Evolutionary conservation across 2,797 vertebrate species (phyloP).

Genomic region (Mallotus villosus): DNA sequence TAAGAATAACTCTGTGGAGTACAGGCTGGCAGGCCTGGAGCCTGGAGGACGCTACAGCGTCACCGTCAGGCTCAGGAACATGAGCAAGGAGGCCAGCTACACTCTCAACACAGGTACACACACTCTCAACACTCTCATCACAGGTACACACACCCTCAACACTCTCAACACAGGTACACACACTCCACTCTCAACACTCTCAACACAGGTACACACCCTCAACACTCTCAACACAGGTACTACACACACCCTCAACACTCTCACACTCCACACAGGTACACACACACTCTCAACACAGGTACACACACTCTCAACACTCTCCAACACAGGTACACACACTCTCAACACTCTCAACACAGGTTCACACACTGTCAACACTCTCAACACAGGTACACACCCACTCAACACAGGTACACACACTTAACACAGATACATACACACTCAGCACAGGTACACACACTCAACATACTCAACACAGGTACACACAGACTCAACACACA

Average conservation of each 20-base stretch:
- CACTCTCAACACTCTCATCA: background rate
- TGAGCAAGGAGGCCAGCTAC: slow-evolving; percentile 93
- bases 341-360: background rate
- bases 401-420: background rate
- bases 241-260: too few relatives aligned
- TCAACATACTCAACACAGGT: too few relatives aligned
- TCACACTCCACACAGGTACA: too few relatives aligned
- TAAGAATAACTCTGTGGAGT: slow-evolving; percentile 92
- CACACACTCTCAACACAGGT: too few relatives aligned
- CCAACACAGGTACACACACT: background rate
- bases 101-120: slow-evolving; percentile 87
- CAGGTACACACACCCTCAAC: background rate
- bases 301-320: background rate
- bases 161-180: background rate
- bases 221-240: background rate
- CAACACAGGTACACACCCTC: slow-evolving; percentile 1
- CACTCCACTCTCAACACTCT: too few relatives aligned
- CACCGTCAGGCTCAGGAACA: slow-evolving; percentile 89
- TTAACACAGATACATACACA: too few relatives aligned
- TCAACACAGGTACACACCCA: too few relatives aligned
- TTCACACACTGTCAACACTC: background rate
- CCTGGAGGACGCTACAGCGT: slow-evolving; percentile 92
- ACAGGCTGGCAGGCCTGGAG: slow-evolving; percentile 83
- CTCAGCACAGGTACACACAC: too few relatives aligned
- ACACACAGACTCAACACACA: too few relatives aligned